Evolutionary conservation across 2,797 vertebrate species (phyloP).

Genomic region (Amniataba percoides): DNA sequence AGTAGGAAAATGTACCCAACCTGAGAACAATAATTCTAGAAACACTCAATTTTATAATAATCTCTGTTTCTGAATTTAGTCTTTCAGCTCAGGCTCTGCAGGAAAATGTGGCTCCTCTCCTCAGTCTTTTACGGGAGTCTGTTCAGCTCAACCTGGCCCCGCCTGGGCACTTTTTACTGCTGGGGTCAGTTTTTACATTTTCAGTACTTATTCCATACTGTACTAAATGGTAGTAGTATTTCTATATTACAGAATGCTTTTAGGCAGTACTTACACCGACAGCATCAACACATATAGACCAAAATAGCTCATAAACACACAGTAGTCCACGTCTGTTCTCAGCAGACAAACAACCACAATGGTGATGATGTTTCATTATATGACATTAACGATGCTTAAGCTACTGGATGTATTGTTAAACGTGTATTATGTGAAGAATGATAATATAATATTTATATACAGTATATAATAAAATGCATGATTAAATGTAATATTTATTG

Average conservation of each 20-base stretch:
- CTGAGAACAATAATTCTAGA: slow-evolving; percentile 3
- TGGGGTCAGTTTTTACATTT: slow-evolving; percentile 87
- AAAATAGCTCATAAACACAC: not conserved
- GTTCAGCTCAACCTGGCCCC: slow-evolving; percentile 94
- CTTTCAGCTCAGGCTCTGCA: slow-evolving; percentile 89
- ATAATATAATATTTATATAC: too few relatives aligned
- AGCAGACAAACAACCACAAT: too few relatives aligned
- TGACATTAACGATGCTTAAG: not conserved
- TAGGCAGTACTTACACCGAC: not conserved
- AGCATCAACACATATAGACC: not conserved
- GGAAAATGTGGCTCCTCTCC: slow-evolving; percentile 89
- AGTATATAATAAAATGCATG: too few relatives aligned
- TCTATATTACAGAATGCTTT: not conserved
- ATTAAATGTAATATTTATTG: not conserved
- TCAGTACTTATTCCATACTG: not conserved
- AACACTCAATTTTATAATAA: not conserved
- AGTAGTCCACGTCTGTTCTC: not conserved
- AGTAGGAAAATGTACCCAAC: slow-evolving; percentile 66
- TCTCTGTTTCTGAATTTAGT: slow-evolving; percentile 74
- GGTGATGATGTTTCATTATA: not conserved
- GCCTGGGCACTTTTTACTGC: slow-evolving; percentile 94
- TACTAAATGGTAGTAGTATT: too few relatives aligned
- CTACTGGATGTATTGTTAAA: not conserved
- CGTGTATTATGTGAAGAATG: too few relatives aligned
- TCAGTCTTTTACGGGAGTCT: slow-evolving; percentile 93